These are phyloP conservation scores for Nymphalis polychloros DNA, from an alignment of 2,888 invertebrate genomes.

Conservation along the genomic window DNA sequence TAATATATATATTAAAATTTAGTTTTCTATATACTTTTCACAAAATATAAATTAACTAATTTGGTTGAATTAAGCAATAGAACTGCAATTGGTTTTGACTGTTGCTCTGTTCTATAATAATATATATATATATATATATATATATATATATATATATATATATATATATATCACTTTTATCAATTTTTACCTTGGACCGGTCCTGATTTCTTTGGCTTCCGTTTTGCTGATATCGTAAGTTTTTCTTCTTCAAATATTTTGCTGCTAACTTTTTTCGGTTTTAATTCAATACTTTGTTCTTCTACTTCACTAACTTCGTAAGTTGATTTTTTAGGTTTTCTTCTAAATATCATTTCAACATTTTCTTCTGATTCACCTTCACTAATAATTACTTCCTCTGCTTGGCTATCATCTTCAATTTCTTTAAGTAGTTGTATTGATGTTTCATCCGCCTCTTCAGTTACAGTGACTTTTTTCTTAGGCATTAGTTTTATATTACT, in stretches of 20 bases:
- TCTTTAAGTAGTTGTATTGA: conserved; percentile 85
- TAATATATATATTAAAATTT: neutral
- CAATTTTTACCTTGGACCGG: conserved; percentile 83
- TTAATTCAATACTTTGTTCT: conserved; percentile 82
- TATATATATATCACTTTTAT: too few species aligned
- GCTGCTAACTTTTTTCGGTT: conserved; percentile 66
- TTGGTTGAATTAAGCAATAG: too few species aligned
- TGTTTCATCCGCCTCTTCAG: conserved; percentile 86
- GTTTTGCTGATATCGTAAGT: conserved; percentile 85
- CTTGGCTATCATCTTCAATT: conserved; percentile 83
- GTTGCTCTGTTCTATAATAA: neutral
- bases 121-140: neutral
- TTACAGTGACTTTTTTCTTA: conserved; percentile 82
- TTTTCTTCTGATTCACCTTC: conserved; percentile 83
- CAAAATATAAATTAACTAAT: too few species aligned
- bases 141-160: too few species aligned
- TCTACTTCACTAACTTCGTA: conserved; percentile 85
- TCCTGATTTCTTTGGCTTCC: conserved; percentile 83
- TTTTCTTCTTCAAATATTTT: conserved; percentile 84
- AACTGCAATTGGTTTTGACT: too few species aligned
- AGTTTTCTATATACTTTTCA: too few species aligned
- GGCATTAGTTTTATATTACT: conserved; percentile 87
- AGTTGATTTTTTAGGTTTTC: conserved; percentile 73
- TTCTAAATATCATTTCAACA: conserved; percentile 75
- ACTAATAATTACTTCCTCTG: conserved; percentile 85